Conservation (phyloP, 2,888 invertebrate genomes). For the Drosophila histrio region DNA sequence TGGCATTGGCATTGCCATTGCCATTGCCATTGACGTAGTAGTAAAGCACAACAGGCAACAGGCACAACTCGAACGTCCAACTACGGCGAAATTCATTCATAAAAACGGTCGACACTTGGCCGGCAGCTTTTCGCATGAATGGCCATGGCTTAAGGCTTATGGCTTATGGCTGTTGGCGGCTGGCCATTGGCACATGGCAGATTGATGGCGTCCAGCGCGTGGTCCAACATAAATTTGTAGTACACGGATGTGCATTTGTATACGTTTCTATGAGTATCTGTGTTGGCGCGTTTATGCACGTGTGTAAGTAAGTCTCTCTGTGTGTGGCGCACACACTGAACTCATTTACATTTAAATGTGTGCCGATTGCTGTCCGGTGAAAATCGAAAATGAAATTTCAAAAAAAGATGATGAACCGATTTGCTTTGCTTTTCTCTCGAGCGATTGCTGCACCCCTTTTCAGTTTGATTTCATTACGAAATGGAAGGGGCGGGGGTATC, state of each 20-base stretch:
- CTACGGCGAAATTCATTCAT: conserved; percentile 74
- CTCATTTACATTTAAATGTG: conserved; percentile 65
- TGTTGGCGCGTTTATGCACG: conserved; percentile 22
- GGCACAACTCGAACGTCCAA: conserved; percentile 32
- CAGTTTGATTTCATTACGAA: conserved; percentile 58
- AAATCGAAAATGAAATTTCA: conserved; percentile 66
- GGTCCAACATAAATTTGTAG: conserved; percentile 61
- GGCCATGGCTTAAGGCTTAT: conserved; percentile 45
- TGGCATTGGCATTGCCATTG: conserved; percentile 16
- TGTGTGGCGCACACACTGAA: conserved; percentile 41
- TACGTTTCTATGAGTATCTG: conserved; percentile 11
- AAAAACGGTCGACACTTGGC: conserved; percentile 58
- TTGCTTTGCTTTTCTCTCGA: conserved; percentile 51
- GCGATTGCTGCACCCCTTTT: conserved; percentile 54
- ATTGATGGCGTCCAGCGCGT: conserved; percentile 59
- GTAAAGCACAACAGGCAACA: conserved; percentile 17
- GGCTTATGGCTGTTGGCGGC: conserved; percentile 36
- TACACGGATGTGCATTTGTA: conserved; percentile 57
- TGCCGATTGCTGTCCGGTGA: conserved; percentile 57
- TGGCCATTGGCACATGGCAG: conserved; percentile 47
- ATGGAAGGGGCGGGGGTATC: conserved; percentile 24
- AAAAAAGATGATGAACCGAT: conserved; percentile 43
- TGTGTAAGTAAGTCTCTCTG: neutral
- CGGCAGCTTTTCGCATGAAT: conserved; percentile 67
- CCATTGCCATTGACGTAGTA: conserved; percentile 14